A percentile compares a stretch with the other conserved stretches of the same genome.
These are phyloP conservation scores for Athalia cordata DNA, from an alignment of 2,888 invertebrate species.

Conservation along the genomic window DNA sequence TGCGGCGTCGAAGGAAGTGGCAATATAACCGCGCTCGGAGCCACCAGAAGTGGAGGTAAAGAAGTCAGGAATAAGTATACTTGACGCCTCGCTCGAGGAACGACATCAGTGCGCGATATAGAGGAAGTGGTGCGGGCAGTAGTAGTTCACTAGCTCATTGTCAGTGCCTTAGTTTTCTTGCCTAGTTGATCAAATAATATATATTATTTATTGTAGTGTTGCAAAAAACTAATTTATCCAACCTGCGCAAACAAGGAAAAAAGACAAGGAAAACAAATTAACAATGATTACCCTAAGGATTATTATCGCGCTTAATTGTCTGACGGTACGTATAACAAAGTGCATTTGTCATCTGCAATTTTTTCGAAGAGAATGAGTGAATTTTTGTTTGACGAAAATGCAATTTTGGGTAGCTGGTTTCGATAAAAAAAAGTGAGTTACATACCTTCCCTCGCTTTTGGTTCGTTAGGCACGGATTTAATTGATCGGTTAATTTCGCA, in stretches of 20 bases:
- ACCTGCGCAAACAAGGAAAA: not conserved
- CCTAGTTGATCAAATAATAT: not conserved
- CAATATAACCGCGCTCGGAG: conserved; percentile 23
- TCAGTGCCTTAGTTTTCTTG: conserved; percentile 21
- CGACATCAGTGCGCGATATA: conserved; percentile 35
- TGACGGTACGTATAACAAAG: conserved; percentile 31
- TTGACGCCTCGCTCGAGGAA: conserved; percentile 36
- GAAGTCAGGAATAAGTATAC: conserved; percentile 25
- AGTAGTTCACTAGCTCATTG: not conserved
- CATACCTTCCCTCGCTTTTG: no score
- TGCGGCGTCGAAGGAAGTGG: conserved; percentile 23
- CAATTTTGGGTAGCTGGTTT: no score
- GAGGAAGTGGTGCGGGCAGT: conserved; percentile 42
- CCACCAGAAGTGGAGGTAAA: conserved; percentile 39
- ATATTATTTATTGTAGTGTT: not conserved
- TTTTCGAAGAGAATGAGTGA: not conserved
- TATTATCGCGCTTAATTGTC: conserved; percentile 24
- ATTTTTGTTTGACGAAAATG: no score
- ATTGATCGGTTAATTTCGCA: no score
- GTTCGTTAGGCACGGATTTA: no score
- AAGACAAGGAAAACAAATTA: not conserved
- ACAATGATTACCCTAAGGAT: conserved; percentile 12
- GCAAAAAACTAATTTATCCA: conserved; percentile 3
- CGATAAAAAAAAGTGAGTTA: no score
- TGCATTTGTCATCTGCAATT: not conserved